phyloP scores from a whole-genome alignment of 2,888 invertebrate genomes.

The Clanis bilineata region DNA sequence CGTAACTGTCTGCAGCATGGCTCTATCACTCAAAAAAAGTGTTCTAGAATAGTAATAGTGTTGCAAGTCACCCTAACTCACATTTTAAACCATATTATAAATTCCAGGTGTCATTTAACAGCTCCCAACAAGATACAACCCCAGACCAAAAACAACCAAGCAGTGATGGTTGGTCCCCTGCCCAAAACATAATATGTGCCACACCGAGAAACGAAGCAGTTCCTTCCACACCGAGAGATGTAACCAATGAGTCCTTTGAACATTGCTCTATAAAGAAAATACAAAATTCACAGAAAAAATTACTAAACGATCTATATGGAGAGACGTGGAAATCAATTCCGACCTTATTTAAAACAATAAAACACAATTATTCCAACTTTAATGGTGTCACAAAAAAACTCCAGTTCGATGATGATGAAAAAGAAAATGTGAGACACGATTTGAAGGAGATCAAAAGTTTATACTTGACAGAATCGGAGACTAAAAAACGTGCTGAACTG shows the following conservation, averaged over 20 bases:
- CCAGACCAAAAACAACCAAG: constrained; percentile 51
- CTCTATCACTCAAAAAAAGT: too few species aligned
- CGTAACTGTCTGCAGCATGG: too few species aligned
- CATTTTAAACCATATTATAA: background rate
- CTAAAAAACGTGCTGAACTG: constrained; percentile 61
- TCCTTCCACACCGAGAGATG: constrained; percentile 66
- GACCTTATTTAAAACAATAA: constrained; percentile 60
- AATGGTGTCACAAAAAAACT: constrained; percentile 60
- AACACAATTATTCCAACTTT: constrained; percentile 48
- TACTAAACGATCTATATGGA: constrained; percentile 80
- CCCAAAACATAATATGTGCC: constrained; percentile 65
- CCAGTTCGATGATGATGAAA: constrained; percentile 60
- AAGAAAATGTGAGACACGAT: constrained; percentile 59
- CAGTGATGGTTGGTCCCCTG: constrained; percentile 68
- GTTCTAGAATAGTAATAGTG: too few species aligned
- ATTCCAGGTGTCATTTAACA: constrained; percentile 64
- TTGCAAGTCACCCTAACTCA: too few species aligned
- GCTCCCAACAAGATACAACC: constrained; percentile 43
- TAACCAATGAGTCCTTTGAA: constrained; percentile 63
- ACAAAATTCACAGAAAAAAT: constrained; percentile 64
- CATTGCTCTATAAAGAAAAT: constrained; percentile 68
- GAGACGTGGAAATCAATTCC: constrained; percentile 79
- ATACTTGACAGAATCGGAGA: constrained; percentile 61
- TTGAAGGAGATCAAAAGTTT: constrained; percentile 54
- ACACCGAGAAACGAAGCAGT: constrained; percentile 53